A percentile compares a stretch with the other conserved stretches of the same genome.
phyloP scores from a whole-genome alignment of 2,797 vertebrate genomes.

The Sarcophilus harrisii region DNA sequence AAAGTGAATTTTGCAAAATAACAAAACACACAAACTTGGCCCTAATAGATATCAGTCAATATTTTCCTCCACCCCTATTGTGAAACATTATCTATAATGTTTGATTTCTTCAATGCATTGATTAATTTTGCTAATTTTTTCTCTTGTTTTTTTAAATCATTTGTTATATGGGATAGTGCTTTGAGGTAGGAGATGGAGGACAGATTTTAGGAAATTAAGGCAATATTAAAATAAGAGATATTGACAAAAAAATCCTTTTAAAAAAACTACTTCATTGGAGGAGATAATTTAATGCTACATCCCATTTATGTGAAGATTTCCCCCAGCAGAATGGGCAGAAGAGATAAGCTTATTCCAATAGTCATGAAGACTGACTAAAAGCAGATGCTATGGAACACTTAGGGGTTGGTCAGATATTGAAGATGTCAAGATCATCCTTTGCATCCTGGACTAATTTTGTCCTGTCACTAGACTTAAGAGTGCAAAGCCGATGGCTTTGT shows the following conservation, averaged over 20 bases:
- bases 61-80: background rate
- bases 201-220: background rate
- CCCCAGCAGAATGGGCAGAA: background rate
- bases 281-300: background rate
- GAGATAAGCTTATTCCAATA: background rate
- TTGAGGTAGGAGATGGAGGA: background rate
- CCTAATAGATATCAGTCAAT: background rate
- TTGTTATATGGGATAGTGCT: background rate
- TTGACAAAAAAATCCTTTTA: background rate
- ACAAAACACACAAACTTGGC: background rate
- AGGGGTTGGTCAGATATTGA: background rate
- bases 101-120: background rate
- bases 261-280: background rate
- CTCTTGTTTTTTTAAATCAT: background rate
- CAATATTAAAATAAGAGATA: background rate
- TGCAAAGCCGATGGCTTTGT: background rate
- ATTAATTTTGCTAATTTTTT: background rate
- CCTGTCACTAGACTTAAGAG: background rate
- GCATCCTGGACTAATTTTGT: background rate
- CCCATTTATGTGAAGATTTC: too few species aligned
- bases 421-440: background rate
- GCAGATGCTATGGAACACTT: background rate
- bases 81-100: background rate
- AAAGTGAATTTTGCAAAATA: background rate
- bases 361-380: background rate